Percentiles rank a stretch among this genome's conserved stretches.
phyloP scores from a whole-genome alignment of 2,888 invertebrate genomes.

The Acleris emargana region DNA sequence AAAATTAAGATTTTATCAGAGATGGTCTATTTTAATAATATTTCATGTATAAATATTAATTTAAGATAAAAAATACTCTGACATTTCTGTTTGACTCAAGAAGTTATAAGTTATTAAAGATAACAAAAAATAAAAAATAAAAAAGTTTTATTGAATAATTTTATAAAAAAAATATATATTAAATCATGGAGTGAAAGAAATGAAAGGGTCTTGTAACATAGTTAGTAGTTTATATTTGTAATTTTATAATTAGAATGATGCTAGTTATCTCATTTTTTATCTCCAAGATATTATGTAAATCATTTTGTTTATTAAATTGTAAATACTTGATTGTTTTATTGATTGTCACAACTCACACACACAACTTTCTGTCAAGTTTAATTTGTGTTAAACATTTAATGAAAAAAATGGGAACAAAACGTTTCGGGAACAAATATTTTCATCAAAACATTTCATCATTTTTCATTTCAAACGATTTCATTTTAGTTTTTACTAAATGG shows the following conservation, averaged over 20 bases:
- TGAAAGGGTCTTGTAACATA: slow-evolving; percentile 34
- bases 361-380: too few relatives aligned
- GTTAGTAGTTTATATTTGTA: slow-evolving; percentile 25
- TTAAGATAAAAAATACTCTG: slow-evolving; percentile 52
- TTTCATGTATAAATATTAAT: slow-evolving; percentile 61
- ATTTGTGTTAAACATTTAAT: slow-evolving; percentile 8
- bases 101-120: slow-evolving; percentile 35
- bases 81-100: slow-evolving; percentile 48
- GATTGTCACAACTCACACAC: too few relatives aligned
- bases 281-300: slow-evolving; percentile 18
- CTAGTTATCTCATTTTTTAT: slow-evolving; percentile 26
- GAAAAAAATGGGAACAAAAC: slow-evolving; percentile 53
- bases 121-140: slow-evolving; percentile 30
- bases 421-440: slow-evolving; percentile 14
- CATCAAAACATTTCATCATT: slow-evolving; percentile 12
- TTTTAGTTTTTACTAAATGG: slow-evolving; percentile 56
- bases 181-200: slow-evolving; percentile 30
- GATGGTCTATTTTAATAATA: slow-evolving; percentile 68
- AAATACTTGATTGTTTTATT: background rate
- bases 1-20: slow-evolving; percentile 64
- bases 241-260: slow-evolving; percentile 28
- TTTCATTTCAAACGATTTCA: slow-evolving; percentile 52
- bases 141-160: slow-evolving; percentile 41
- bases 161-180: slow-evolving; percentile 31
- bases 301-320: slow-evolving; percentile 7